Evolutionary conservation across 2,797 vertebrate species (phyloP), one percentile per base, ranked within the genome.

Genomic region (Prunella strophiata): DNA sequence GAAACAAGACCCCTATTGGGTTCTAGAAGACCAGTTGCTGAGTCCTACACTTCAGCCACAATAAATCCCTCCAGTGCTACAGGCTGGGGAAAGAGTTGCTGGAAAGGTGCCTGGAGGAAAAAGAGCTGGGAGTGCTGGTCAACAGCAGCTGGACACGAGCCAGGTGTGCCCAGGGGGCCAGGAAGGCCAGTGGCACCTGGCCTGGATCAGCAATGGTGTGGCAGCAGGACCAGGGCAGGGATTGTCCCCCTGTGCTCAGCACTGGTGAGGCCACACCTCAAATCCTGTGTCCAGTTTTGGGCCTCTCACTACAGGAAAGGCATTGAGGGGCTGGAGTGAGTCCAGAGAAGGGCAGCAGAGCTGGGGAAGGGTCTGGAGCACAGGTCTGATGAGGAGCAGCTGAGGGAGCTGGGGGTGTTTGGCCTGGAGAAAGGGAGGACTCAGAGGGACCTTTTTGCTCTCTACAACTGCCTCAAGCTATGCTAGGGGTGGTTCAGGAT

Each of bases 281-380:
- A 67, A 54, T 54, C 45, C 45, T 47, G 40, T 34, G 68, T 13
- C 6, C 21, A 27, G 8, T 61, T 61, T 3, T 54, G 47, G 20
- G 30, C 1, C 3, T 0, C 47, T 68, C 34, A 42, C 3, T 42
- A 1, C 15, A 74, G 4, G 16, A 61, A 42, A 32, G 34, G 8
- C 55, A 20, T 3, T 68, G 62, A 74, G 76, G 29, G 42, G 13
- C 30, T 62, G 70, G 42, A 75, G 26, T 0, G 3, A 7, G 42
- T 61, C 4, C 70, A 61, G 55, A 9, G 30, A 30, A 45, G 54
- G 48, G 34, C 0, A 59, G 0, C 0, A 0, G 62, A 42, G 30
- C 55, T 55, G 34, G 30, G 30, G 34, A 67, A 36, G 34, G 47
- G 21, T 66, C 10, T 67, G 42, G 70, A 54, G 30, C 30, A 40